phyloP scores from a whole-genome alignment of 2,888 invertebrate species.

The Polylopha cassiicola region DNA sequence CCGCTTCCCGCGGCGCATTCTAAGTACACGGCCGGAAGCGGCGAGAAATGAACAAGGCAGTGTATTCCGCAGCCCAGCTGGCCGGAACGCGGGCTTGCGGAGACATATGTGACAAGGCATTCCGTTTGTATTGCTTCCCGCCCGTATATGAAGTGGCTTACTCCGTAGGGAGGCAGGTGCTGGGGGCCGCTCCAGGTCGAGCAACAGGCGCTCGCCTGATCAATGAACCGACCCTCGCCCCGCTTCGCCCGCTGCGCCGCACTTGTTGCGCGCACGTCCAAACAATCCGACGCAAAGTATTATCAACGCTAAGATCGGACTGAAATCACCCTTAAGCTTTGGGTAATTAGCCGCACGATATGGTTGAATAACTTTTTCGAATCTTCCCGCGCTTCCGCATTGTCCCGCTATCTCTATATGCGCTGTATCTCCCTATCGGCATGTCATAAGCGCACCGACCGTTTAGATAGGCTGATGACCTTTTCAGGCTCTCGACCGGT shows the following conservation, averaged over 20 bases:
- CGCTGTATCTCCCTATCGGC: slow-evolving; percentile 21
- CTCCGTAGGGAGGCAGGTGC: slow-evolving; percentile 28
- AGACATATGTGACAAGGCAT: slow-evolving; percentile 8
- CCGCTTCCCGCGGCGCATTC: too few species aligned
- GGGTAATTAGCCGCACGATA: slow-evolving; percentile 3
- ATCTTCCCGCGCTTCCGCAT: not conserved
- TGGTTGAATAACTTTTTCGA: not conserved
- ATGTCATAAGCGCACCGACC: slow-evolving; percentile 28
- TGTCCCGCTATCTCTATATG: slow-evolving; percentile 7
- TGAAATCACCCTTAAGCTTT: slow-evolving; percentile 3
- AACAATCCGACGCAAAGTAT: slow-evolving; percentile 23
- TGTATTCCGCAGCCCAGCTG: too few species aligned
- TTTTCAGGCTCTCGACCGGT: slow-evolving; percentile 22
- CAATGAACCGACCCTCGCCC: slow-evolving; percentile 54
- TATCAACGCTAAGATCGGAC: slow-evolving; percentile 5
- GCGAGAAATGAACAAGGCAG: too few species aligned
- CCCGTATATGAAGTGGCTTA: not conserved
- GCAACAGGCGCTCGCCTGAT: slow-evolving; percentile 69
- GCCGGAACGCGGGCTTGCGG: not conserved
- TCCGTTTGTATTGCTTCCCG: slow-evolving; percentile 1
- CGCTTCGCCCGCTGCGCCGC: slow-evolving; percentile 56
- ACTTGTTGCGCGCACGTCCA: slow-evolving; percentile 68
- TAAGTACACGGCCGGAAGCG: too few species aligned
- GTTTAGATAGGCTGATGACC: slow-evolving; percentile 38
- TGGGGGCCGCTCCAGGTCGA: slow-evolving; percentile 38